Percentiles rank a stretch among this genome's conserved stretches.
These are phyloP conservation scores for Drosophila anomalata DNA, from an alignment of 2,888 invertebrate species.

Conservation along the genomic window DNA sequence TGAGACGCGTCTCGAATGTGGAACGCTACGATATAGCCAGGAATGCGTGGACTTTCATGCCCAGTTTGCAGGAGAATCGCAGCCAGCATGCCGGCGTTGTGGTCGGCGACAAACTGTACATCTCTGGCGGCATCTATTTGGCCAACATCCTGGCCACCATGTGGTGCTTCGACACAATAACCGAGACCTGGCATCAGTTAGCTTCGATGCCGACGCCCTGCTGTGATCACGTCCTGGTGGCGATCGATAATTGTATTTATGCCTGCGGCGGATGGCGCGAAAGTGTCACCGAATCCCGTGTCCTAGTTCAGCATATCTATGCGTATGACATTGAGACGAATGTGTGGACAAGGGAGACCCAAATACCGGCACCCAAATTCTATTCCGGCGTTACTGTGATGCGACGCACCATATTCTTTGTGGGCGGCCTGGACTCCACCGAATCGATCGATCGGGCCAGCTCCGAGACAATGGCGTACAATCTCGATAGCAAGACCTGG, in stretches of 20 bases:
- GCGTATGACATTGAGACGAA: constrained; percentile 86
- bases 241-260: constrained; percentile 86
- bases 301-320: constrained; percentile 87
- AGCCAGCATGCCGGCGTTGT: constrained; percentile 87
- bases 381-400: constrained; percentile 88
- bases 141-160: constrained; percentile 84
- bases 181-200: constrained; percentile 85
- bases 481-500: constrained; percentile 87
- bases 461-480: constrained; percentile 88
- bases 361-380: constrained; percentile 88
- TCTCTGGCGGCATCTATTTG: constrained; percentile 83
- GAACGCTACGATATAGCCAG: constrained; percentile 86
- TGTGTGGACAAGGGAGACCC: constrained; percentile 86
- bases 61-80: constrained; percentile 85
- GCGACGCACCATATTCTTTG: constrained; percentile 87
- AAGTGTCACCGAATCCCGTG: constrained; percentile 85
- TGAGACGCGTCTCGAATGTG: constrained; percentile 82
- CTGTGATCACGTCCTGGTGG: constrained; percentile 88
- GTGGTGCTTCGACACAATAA: constrained; percentile 85
- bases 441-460: constrained; percentile 88
- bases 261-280: constrained; percentile 89
- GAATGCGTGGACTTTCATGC: constrained; percentile 86
- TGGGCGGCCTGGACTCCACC: constrained; percentile 88
- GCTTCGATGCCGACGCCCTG: constrained; percentile 86
- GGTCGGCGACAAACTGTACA: constrained; percentile 78